These are phyloP conservation scores for Fregetta grallaria DNA, from an alignment of 2,113 vertebrate species.

Conservation along the genomic window DNA sequence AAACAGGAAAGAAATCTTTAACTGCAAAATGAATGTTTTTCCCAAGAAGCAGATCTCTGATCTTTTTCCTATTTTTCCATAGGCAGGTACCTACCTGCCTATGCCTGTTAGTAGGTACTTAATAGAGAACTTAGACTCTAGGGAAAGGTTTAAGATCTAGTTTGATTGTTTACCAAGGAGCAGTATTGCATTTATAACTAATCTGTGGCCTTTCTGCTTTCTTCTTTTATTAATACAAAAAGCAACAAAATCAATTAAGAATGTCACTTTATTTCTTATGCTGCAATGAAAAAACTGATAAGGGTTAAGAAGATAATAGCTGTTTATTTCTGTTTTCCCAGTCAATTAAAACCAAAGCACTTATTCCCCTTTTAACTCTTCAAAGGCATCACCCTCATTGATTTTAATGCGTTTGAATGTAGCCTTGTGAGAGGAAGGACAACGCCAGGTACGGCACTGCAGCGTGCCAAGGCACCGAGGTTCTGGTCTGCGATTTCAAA, in stretches of 20 bases:
- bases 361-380: neutral
- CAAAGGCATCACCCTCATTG: neutral
- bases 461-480: neutral
- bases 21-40: neutral
- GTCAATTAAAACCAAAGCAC: neutral
- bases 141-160: neutral
- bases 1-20: neutral
- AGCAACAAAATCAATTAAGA: neutral
- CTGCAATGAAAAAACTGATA: neutral
- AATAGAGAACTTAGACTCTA: neutral
- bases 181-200: neutral
- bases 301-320: neutral
- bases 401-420: neutral
- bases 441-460: neutral
- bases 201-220: neutral
- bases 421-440: neutral
- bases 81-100: neutral
- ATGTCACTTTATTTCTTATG: neutral
- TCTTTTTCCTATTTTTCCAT: neutral
- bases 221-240: neutral
- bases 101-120: neutral
- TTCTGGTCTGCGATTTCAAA: neutral
- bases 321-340: neutral
- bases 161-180: neutral
- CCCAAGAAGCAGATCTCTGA: neutral